Evolutionary conservation across 2,113 vertebrate species (phyloP), one percentile per base, ranked within the genome.

Genomic region (Ceratotherium simum): DNA sequence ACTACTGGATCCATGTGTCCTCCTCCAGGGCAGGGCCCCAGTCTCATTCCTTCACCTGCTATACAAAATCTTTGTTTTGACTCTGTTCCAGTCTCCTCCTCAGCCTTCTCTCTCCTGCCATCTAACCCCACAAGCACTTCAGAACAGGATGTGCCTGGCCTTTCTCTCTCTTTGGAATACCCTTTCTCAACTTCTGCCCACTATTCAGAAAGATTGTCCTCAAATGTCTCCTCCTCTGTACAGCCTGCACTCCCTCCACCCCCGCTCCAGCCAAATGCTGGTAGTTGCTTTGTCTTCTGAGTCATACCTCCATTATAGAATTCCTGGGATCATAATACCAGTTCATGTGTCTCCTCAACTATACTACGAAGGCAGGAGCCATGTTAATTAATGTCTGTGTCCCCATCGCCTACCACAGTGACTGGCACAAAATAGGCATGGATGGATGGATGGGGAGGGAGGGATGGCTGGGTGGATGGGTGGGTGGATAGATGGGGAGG

Each of bases 161-260:
- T 91, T 84, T 65, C 36, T 80, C 31, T 79, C 27, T 64, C 89
- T 95, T 93, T 76, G 56, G 23, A 56, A 91, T 48, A 78, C 42
- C 72, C n/a, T 82, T 97, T 89, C 89, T 67, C 80, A 72, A 42
- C 46, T n/a, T 97, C 82, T 93, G 91, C 29, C 79, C 82, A 83
- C 92, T 58, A 46, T 97, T 91, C 91, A 79, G 58, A 75, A 86
- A 42, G 14, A 89, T 7, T 93, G 90, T 96, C 95, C 91, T 96
- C 82, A 70, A 84, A 90, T 78, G 92, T 96, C 48, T 60, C 75
- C 73, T 86, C 31, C 56, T 90, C 64, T 86, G 72, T 76, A 90
- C 90, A 67, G 83, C 70, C 8, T 90, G 42, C 65, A 64, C 58
- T 42, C 73, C 51, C 27, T 65, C 46, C 72, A 23, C 73, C 76